Percentiles rank a stretch among this genome's conserved stretches.
phyloP scores from a whole-genome alignment of 2,113 vertebrate species.

The Cephalopholis sonnerati region DNA sequence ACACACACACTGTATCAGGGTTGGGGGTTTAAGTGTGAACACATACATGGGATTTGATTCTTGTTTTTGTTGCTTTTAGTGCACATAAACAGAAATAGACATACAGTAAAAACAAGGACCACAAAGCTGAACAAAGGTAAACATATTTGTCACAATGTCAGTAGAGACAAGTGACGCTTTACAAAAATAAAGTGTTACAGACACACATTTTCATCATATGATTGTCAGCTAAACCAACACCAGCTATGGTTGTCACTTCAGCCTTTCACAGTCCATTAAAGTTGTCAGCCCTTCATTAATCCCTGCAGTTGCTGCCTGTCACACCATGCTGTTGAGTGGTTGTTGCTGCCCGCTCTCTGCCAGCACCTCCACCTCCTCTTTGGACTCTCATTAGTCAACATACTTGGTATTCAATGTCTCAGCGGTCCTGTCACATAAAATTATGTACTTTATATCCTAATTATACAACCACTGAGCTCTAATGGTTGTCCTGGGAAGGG shows the following conservation, averaged over 20 bases:
- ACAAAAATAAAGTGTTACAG: not conserved
- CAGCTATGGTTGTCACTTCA: not conserved
- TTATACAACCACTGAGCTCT: not conserved
- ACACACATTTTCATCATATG: not conserved
- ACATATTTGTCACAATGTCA: not conserved
- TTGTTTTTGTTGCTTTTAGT: not conserved
- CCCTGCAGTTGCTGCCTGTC: not conserved
- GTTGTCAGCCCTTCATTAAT: slow-evolving; percentile 14
- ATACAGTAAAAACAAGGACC: no score
- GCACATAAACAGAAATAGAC: no score
- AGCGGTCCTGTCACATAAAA: not conserved
- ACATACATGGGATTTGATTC: no score
- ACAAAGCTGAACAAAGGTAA: no score
- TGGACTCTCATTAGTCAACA: slow-evolving; percentile 6
- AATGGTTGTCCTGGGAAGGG: not conserved
- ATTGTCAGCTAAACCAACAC: not conserved
- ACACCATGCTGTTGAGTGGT: not conserved
- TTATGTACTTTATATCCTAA: not conserved
- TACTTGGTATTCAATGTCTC: not conserved
- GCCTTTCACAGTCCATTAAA: not conserved
- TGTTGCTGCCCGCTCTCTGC: not conserved
- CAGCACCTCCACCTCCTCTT: not conserved
- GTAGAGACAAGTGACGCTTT: not conserved
- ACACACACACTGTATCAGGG: not conserved
- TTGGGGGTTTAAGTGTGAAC: no score